Evolutionary conservation across 2,888 invertebrate species (phyloP).

Genomic region (Agonopterix arenella): DNA sequence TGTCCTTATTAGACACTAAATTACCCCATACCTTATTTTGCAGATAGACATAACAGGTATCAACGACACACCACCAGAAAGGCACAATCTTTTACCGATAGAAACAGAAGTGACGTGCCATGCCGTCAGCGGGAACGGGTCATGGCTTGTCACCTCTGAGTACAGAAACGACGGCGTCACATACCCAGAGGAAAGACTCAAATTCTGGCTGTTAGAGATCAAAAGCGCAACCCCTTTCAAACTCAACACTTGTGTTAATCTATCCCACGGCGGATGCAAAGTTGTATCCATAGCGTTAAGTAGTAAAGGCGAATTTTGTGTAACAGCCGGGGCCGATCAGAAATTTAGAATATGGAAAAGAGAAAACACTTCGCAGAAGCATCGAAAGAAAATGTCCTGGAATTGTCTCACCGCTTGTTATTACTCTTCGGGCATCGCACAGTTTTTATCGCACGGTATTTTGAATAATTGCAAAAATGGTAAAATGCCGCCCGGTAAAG

Average conservation of each 20-base stretch:
- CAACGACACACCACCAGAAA: conserved; percentile 56
- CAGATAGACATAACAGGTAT: conserved; percentile 67
- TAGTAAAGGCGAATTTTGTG: conserved; percentile 52
- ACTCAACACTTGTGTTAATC: conserved; percentile 59
- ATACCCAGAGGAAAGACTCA: conserved; percentile 62
- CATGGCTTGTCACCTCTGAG: conserved; percentile 64
- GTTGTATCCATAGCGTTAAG: conserved; percentile 54
- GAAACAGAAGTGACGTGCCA: conserved; percentile 66
- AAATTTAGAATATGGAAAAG: conserved; percentile 63
- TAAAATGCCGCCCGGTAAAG: conserved; percentile 15
- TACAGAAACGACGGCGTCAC: conserved; percentile 59
- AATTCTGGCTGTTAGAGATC: conserved; percentile 50
- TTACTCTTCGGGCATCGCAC: conserved; percentile 57
- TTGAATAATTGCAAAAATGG: conserved; percentile 50
- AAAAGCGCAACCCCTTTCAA: conserved; percentile 39
- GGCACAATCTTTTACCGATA: conserved; percentile 56
- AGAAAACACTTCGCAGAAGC: conserved; percentile 27
- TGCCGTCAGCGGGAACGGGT: conserved; percentile 50
- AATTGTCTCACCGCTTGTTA: conserved; percentile 62
- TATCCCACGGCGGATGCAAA: conserved; percentile 62
- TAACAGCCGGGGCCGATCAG: conserved; percentile 62
- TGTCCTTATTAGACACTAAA: too few species aligned
- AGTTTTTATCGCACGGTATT: conserved; percentile 44
- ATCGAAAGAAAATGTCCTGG: conserved; percentile 36
- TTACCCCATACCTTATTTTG: conserved; percentile 12